phyloP scores from a whole-genome alignment of 2,888 invertebrate species.

The Quadriops clusia region DNA sequence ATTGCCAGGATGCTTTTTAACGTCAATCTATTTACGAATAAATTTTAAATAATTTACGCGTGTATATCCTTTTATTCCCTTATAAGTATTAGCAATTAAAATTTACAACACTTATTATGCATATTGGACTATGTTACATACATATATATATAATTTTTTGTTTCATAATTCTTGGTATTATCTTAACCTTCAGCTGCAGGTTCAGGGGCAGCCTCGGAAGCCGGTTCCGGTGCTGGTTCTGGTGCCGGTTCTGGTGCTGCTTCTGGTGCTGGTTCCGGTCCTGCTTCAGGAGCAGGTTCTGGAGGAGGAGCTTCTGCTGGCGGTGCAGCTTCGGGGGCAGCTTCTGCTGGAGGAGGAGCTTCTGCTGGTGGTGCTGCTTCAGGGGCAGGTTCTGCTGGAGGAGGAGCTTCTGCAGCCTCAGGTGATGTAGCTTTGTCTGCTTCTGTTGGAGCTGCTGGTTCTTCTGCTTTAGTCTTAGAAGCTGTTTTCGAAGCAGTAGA shows the following conservation, averaged over 20 bases:
- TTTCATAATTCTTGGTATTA: too few species aligned
- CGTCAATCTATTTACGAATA: too few species aligned
- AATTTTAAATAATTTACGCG: too few species aligned
- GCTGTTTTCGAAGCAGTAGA: too few species aligned
- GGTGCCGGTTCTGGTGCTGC: conserved; percentile 3
- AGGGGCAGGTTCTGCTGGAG: conserved; percentile 23
- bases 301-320: background rate
- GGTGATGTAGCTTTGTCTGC: conserved; percentile 21
- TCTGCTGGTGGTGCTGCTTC: conserved; percentile 16
- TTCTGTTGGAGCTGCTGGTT: conserved; percentile 12
- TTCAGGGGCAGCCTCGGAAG: conserved; percentile 9
- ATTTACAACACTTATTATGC: too few species aligned
- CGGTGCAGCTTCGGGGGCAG: conserved; percentile 4
- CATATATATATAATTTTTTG: too few species aligned
- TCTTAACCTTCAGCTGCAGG: conserved; percentile 1
- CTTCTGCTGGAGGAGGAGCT: conserved; percentile 8
- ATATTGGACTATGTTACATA: too few species aligned
- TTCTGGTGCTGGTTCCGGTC: background rate
- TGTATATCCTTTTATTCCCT: too few species aligned
- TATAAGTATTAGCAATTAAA: too few species aligned
- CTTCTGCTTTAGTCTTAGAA: too few species aligned
- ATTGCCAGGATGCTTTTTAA: too few species aligned
- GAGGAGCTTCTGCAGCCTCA: conserved; percentile 25
- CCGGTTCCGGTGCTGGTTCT: conserved; percentile 8
- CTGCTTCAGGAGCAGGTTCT: conserved; percentile 8